Evolutionary conservation across 2,888 invertebrate species (phyloP).

Genomic region (Harmothoe impar): DNA sequence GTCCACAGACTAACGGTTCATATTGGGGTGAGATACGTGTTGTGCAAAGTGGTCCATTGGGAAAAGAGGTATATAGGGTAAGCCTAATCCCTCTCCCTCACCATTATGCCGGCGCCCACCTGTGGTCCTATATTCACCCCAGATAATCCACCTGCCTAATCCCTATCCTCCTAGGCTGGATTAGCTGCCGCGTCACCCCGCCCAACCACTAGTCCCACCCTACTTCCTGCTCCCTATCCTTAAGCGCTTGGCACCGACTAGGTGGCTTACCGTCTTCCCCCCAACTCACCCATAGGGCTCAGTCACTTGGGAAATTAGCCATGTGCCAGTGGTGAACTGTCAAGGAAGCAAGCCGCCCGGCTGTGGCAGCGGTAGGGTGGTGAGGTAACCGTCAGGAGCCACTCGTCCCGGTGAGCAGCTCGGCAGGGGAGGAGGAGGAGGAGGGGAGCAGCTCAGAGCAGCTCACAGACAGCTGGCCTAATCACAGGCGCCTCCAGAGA

Average conservation of each 20-base stretch:
- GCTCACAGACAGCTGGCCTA: constrained; percentile 44
- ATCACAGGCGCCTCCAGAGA: constrained; percentile 46
- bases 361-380: constrained; percentile 1
- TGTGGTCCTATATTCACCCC: constrained; percentile 23
- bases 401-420: background rate
- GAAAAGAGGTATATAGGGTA: constrained; percentile 24
- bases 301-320: constrained; percentile 59
- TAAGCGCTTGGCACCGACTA: background rate
- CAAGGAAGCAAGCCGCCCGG: background rate
- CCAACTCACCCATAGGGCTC: background rate
- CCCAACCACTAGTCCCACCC: background rate
- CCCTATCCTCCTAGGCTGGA: background rate
- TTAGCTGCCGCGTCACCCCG: background rate
- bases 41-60: constrained; percentile 27
- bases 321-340: constrained; percentile 40
- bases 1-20: background rate
- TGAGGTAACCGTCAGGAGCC: constrained; percentile 18
- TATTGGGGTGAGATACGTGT: background rate
- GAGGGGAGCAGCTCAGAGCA: background rate
- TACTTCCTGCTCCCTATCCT: background rate
- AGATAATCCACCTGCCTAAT: constrained; percentile 33
- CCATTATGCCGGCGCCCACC: constrained; percentile 23
- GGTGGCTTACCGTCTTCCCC: background rate
- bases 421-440: background rate
- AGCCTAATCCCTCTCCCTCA: constrained; percentile 14